These are phyloP conservation scores for Eidolon dupreanum DNA, from an alignment of 2,797 vertebrate genomes.

Conservation along the genomic window DNA sequence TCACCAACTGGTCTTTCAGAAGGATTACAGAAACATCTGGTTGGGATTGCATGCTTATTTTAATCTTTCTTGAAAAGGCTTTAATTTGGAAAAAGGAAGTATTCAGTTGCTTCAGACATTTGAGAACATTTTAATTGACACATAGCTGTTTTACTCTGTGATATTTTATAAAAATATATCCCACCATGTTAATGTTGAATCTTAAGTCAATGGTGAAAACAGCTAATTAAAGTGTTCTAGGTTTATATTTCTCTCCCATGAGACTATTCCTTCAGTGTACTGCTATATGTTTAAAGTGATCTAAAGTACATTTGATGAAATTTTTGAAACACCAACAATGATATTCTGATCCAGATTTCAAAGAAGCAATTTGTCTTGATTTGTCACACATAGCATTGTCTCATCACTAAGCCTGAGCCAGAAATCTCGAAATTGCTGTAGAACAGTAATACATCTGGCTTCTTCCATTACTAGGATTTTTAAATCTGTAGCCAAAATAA, in stretches of 20 bases:
- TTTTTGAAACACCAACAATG: conserved; percentile 80
- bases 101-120: conserved; percentile 74
- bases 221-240: conserved; percentile 83
- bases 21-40: conserved; percentile 56
- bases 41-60: conserved; percentile 59
- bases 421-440: conserved; percentile 71
- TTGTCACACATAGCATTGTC: conserved; percentile 78
- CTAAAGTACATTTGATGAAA: conserved; percentile 85
- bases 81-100: conserved; percentile 78
- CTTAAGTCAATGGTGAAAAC: conserved; percentile 80
- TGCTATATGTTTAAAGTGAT: conserved; percentile 85
- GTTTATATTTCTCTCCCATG: conserved; percentile 80
- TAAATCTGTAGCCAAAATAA: conserved; percentile 10
- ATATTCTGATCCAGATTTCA: conserved; percentile 83
- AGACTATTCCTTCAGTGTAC: conserved; percentile 80
- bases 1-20: conserved; percentile 53
- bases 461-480: conserved; percentile 70
- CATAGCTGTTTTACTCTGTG: conserved; percentile 75
- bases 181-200: conserved; percentile 79
- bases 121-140: conserved; percentile 74
- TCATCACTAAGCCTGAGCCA: conserved; percentile 79
- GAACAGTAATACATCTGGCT: conserved; percentile 73
- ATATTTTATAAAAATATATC: conserved; percentile 78
- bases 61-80: conserved; percentile 73
- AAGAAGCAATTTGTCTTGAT: conserved; percentile 85